Evolutionary conservation across 1,140 invertebrate genomes (phyloP).

Genomic region (Galleria mellonella): DNA sequence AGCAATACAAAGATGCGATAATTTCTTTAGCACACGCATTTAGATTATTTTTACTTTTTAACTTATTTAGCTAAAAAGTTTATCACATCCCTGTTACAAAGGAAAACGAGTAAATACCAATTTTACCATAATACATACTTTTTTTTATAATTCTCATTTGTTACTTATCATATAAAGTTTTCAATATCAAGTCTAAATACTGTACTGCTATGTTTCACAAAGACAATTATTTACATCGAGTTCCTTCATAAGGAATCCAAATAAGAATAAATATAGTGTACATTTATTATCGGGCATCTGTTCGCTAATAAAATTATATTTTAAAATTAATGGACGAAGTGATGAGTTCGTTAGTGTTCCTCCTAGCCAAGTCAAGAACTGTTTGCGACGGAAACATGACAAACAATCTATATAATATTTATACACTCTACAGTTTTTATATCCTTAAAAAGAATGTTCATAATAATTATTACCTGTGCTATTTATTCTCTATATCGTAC

Average conservation of each 20-base stretch:
- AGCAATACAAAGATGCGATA: constrained; percentile 40
- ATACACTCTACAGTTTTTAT: constrained; percentile 43
- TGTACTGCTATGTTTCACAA: constrained; percentile 55
- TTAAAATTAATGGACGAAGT: constrained; percentile 74
- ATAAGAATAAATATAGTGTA: constrained; percentile 52
- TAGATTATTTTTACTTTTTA: constrained; percentile 5
- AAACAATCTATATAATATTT: constrained; percentile 55
- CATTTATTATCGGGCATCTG: constrained; percentile 57
- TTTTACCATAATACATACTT: constrained; percentile 54
- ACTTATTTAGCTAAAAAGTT: constrained; percentile 21
- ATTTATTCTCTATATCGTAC: constrained; percentile 61
- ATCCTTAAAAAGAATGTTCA: constrained; percentile 67
- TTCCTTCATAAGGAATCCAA: constrained; percentile 61
- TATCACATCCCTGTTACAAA: constrained; percentile 36
- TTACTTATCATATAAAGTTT: constrained; percentile 49
- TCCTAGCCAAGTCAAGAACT: constrained; percentile 64
- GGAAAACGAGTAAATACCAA: constrained; percentile 45
- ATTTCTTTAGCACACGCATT: constrained; percentile 26
- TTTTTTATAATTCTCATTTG: constrained; percentile 52
- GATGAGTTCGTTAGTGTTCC: constrained; percentile 70
- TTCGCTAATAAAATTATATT: constrained; percentile 66
- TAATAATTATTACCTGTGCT: constrained; percentile 52
- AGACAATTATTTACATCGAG: constrained; percentile 59
- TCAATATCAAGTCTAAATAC: constrained; percentile 60
- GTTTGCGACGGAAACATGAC: constrained; percentile 70